A percentile compares a stretch with the other conserved stretches of the same genome.
Evolutionary conservation across 2,113 vertebrate genomes (phyloP).

Genomic region (Axis porcinus): DNA sequence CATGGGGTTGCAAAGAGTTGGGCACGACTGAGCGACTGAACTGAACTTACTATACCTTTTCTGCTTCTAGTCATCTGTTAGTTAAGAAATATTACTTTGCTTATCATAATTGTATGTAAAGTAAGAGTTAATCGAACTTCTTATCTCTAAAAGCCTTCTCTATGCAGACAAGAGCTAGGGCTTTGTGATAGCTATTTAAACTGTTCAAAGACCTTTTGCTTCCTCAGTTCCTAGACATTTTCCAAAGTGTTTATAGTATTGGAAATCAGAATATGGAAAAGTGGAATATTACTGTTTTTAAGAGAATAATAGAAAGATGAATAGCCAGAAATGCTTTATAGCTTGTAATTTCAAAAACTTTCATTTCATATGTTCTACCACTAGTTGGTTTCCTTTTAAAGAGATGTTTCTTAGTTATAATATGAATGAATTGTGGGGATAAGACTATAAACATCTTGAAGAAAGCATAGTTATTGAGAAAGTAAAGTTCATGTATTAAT

Average conservation of each 20-base stretch:
- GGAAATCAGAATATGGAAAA: neutral
- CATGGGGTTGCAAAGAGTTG: too few species aligned
- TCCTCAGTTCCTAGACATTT: neutral
- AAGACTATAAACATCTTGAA: neutral
- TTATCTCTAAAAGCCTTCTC: neutral
- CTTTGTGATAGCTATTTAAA: neutral
- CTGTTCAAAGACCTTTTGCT: neutral
- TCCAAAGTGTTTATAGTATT: neutral
- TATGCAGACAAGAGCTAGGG: neutral
- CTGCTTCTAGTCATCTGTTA: neutral
- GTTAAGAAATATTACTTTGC: neutral
- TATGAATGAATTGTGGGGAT: neutral
- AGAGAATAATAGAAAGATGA: neutral
- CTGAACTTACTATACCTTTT: neutral
- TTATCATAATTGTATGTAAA: neutral
- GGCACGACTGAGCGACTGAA: too few species aligned
- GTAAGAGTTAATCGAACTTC: neutral
- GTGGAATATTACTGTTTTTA: neutral
- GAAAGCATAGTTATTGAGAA: neutral
- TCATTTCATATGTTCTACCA: neutral
- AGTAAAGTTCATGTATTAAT: neutral
- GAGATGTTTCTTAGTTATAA: neutral
- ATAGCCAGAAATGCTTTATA: neutral
- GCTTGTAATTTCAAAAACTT: neutral
- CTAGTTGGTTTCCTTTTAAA: neutral